A percentile compares a stretch with the other conserved stretches of the same genome.
Conservation (phyloP, 2,113 vertebrate species). For the Psilopsiagon aurifrons region DNA sequence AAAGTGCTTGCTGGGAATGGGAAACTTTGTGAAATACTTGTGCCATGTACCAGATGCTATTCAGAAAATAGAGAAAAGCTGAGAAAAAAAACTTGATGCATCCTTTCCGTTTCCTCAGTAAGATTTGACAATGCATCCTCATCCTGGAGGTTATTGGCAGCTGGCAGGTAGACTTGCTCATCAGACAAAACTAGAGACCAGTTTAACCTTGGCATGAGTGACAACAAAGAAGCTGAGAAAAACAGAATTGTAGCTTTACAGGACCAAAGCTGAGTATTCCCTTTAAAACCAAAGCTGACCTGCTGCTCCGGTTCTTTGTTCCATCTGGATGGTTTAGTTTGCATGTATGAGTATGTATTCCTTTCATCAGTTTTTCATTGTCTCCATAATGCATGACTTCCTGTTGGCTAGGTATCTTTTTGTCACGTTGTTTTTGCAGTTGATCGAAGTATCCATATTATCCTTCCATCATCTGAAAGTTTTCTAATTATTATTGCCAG, state of each 20-base stretch:
- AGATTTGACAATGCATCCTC: neutral
- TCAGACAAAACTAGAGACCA: neutral
- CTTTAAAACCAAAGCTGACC: neutral
- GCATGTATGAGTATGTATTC: neutral
- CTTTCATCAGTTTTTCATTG: neutral
- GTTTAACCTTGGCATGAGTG: neutral
- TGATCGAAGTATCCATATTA: neutral
- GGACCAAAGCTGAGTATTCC: neutral
- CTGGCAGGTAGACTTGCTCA: neutral
- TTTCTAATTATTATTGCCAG: neutral
- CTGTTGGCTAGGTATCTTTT: neutral
- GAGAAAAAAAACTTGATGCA: neutral
- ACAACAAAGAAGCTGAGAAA: neutral
- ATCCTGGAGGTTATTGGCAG: neutral
- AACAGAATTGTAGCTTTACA: neutral
- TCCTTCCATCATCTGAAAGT: neutral
- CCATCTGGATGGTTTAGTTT: neutral
- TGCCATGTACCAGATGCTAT: neutral
- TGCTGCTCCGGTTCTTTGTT: neutral
- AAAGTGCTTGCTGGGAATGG: neutral
- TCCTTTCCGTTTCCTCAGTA: neutral
- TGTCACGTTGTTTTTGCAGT: neutral
- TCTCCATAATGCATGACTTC: neutral
- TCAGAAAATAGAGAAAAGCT: neutral
- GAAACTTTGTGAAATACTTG: neutral